These are phyloP conservation scores for Doryteuthis pealeii DNA, from an alignment of 1,140 invertebrate species.

Conservation along the genomic window DNA sequence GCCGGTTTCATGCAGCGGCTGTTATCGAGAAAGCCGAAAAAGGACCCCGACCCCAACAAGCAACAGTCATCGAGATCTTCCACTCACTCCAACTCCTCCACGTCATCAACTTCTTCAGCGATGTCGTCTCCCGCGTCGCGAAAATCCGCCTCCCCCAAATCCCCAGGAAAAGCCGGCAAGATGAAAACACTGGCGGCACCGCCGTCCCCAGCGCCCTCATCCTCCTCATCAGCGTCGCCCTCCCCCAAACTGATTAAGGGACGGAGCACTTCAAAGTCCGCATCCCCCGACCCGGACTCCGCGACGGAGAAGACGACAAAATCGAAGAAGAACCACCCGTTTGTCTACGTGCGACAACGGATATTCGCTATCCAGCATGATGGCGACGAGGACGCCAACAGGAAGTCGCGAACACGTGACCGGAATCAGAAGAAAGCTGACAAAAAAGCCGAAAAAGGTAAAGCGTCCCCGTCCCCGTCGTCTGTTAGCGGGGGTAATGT, in stretches of 20 bases:
- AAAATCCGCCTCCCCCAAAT: constrained; percentile 18
- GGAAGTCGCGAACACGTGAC: constrained; percentile 19
- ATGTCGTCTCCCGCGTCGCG: constrained; percentile 24
- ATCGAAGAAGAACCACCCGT: constrained; percentile 42
- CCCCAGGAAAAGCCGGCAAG: constrained; percentile 10
- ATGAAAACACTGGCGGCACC: constrained; percentile 17
- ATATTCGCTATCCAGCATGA: constrained; percentile 53
- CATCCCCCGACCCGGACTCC: neutral
- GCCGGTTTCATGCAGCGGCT: constrained; percentile 50
- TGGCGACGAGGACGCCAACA: constrained; percentile 37
- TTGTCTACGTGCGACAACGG: constrained; percentile 48
- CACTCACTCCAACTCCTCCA: neutral
- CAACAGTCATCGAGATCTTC: neutral
- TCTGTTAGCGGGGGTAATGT: neutral
- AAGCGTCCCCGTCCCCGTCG: neutral
- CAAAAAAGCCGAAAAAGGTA: neutral
- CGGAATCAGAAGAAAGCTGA: constrained; percentile 8
- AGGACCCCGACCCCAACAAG: constrained; percentile 25
- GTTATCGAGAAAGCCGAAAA: constrained; percentile 43
- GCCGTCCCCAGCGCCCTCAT: constrained; percentile 24
- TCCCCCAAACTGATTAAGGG: neutral
- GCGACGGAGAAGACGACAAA: constrained; percentile 30
- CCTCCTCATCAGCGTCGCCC: neutral
- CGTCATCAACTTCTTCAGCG: constrained; percentile 18
- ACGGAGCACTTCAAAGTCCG: neutral